These are phyloP conservation scores for Sebastes matsubarae DNA, from an alignment of 2,797 vertebrate species.

Conservation along the genomic window DNA sequence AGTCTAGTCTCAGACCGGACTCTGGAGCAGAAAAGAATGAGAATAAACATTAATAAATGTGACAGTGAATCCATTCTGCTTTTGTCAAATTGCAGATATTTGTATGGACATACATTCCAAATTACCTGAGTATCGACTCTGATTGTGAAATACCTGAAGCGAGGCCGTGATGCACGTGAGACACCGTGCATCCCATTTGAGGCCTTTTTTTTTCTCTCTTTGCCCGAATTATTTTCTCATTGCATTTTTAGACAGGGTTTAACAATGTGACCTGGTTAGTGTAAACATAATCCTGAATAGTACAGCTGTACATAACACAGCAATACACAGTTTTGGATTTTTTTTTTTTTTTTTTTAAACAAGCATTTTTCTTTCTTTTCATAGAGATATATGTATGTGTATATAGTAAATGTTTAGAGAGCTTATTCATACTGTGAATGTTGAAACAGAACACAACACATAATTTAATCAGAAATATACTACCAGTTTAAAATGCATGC, in stretches of 20 bases:
- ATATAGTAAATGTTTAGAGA: conserved; percentile 74
- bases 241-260: conserved; percentile 79
- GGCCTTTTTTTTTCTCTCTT: conserved; percentile 59
- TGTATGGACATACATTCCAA: conserved; percentile 87
- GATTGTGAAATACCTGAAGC: conserved; percentile 93
- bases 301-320: conserved; percentile 89
- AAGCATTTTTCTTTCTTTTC: conserved; percentile 82
- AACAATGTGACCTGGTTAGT: conserved; percentile 87
- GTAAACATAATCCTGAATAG: conserved; percentile 91
- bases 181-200: conserved; percentile 86
- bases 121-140: conserved; percentile 98
- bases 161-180: conserved; percentile 80
- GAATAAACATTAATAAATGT: conserved; percentile 54
- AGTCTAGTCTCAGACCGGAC: conserved; percentile 82
- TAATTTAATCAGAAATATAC: conserved; percentile 88
- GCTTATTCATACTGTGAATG: conserved; percentile 97
- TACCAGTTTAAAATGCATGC: conserved; percentile 83
- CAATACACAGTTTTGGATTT: conserved; percentile 88
- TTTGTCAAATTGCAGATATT: conserved; percentile 81
- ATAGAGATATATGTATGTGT: conserved; percentile 58
- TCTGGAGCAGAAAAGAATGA: conserved; percentile 72
- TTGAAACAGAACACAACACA: conserved; percentile 90
- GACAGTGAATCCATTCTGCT: conserved; percentile 79
- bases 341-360: conserved; percentile 78
- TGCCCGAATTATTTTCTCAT: conserved; percentile 58